These are phyloP conservation scores for Caenorhabditis sinica DNA, from an alignment of 2,888 invertebrate genomes.

Conservation along the genomic window DNA sequence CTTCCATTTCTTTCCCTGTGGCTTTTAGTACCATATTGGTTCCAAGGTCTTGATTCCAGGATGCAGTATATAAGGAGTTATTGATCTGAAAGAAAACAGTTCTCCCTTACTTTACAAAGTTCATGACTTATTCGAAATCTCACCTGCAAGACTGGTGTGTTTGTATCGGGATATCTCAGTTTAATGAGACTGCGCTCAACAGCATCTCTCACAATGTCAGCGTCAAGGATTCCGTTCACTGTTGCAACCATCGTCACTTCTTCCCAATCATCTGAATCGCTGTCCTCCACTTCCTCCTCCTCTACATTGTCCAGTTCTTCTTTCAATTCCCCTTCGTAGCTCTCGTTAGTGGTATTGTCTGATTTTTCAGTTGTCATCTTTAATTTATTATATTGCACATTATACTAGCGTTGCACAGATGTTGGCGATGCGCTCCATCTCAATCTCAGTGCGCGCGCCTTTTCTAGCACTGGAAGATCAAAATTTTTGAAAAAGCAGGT, in stretches of 20 bases:
- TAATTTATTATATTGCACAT: no score
- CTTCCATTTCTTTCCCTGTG: conserved; percentile 66
- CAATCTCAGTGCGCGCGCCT: no score
- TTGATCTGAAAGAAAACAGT: conserved; percentile 66
- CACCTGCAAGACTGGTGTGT: conserved; percentile 76
- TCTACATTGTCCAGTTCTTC: neutral
- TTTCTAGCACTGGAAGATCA: no score
- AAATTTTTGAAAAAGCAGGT: no score
- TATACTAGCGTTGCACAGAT: no score
- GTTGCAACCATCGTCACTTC: conserved; percentile 74
- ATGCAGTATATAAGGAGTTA: conserved; percentile 76
- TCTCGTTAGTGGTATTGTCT: neutral
- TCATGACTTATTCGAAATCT: neutral
- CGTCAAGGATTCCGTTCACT: conserved; percentile 80
- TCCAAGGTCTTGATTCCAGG: conserved; percentile 76
- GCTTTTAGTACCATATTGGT: conserved; percentile 76
- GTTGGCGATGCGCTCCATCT: no score
- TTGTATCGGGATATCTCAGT: conserved; percentile 68
- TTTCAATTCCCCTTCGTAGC: conserved; percentile 4
- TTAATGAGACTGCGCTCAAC: conserved; percentile 63
- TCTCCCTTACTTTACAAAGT: no score
- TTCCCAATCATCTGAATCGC: conserved; percentile 76
- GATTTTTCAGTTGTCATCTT: no score
- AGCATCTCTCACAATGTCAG: conserved; percentile 72
- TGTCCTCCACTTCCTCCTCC: conserved; percentile 25